Evolutionary conservation across 2,797 vertebrate species (phyloP).

Genomic region (Notolepis coatsorum): DNA sequence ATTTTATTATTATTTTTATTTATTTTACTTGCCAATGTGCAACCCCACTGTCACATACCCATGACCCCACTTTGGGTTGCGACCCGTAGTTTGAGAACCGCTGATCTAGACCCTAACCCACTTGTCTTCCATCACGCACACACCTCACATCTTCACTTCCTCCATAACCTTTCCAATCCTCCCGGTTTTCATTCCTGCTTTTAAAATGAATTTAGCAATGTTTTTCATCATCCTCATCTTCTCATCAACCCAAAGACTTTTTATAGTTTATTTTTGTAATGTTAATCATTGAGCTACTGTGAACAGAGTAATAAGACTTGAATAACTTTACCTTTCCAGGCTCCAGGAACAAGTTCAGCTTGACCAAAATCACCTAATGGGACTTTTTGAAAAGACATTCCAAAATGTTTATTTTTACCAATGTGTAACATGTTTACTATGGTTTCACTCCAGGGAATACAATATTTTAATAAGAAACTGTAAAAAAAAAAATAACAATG

Average conservation of each 20-base stretch:
- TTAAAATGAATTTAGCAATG: conserved; percentile 7
- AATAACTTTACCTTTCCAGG: conserved; percentile 82
- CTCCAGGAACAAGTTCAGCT: conserved; percentile 96
- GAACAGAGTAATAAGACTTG: conserved; percentile 31
- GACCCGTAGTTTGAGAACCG: too few relatives aligned
- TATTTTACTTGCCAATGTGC: too few relatives aligned
- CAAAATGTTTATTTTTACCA: conserved; percentile 91
- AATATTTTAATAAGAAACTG: conserved; percentile 88
- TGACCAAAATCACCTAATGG: conserved; percentile 93
- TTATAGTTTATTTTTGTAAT: neutral
- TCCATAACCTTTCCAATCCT: conserved; percentile 4
- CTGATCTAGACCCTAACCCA: neutral
- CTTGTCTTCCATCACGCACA: conserved; percentile 38
- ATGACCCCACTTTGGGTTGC: too few relatives aligned
- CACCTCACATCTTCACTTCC: conserved; percentile 1
- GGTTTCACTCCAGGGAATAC: conserved; percentile 88
- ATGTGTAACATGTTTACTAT: conserved; percentile 89
- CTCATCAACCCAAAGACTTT: conserved; percentile 2
- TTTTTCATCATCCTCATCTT: neutral
- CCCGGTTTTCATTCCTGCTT: conserved; percentile 11
- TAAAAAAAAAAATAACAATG: conserved; percentile 80
- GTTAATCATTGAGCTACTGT: conserved; percentile 69
- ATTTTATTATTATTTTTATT: too few relatives aligned
- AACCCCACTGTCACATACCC: too few relatives aligned
- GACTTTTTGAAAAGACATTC: conserved; percentile 95